Conservation (phyloP, 2,888 invertebrate species). For the Drosophila pseudotalamancana region DNA sequence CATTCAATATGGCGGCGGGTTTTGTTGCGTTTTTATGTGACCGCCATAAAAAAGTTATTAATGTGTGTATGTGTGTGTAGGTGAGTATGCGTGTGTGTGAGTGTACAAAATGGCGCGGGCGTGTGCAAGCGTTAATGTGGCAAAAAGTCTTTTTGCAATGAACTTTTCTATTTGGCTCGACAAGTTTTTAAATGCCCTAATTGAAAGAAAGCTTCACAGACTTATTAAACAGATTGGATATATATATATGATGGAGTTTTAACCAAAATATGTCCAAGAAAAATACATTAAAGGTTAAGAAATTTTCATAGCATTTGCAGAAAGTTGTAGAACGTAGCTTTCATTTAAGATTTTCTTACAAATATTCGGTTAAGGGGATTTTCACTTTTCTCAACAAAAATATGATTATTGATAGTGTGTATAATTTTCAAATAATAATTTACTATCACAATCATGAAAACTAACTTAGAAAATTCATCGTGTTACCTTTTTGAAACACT, state of each 20-base stretch:
- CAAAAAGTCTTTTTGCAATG: conserved; percentile 70
- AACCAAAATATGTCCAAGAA: too few species aligned
- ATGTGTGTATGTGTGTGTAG: conserved; percentile 41
- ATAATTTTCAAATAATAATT: too few species aligned
- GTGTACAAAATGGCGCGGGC: conserved; percentile 67
- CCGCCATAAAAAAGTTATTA: conserved; percentile 77
- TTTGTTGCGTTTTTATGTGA: conserved; percentile 74
- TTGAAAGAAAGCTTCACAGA: background rate
- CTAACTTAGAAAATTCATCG: too few species aligned
- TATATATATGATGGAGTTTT: background rate
- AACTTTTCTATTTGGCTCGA: conserved; percentile 48
- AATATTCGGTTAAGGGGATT: too few species aligned
- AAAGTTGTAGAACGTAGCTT: too few species aligned
- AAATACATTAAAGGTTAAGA: too few species aligned
- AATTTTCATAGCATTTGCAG: too few species aligned
- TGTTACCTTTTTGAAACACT: too few species aligned
- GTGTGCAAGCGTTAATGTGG: conserved; percentile 79
- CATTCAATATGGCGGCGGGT: conserved; percentile 58
- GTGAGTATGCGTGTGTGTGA: conserved; percentile 5
- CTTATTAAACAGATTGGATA: background rate
- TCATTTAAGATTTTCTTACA: too few species aligned
- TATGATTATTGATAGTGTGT: too few species aligned
- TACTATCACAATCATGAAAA: too few species aligned
- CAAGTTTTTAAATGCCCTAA: conserved; percentile 31
- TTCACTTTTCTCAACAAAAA: too few species aligned